Percentiles rank a stretch among this genome's conserved stretches.
These are phyloP conservation scores for Periophthalmus magnuspinnatus DNA, from an alignment of 2,797 vertebrate genomes.

Conservation along the genomic window DNA sequence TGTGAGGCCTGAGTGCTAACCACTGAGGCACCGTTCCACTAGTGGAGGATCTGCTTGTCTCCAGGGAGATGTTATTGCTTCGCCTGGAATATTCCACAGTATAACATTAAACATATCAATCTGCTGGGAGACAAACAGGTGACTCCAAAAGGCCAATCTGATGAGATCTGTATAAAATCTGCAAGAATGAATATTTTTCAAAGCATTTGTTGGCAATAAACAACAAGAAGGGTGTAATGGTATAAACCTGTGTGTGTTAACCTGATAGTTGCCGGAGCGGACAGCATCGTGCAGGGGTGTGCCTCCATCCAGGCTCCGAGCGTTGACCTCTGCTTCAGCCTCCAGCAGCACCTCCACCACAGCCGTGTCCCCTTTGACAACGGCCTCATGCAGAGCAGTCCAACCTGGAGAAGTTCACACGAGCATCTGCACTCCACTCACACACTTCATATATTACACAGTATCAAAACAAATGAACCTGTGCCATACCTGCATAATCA, in stretches of 20 bases:
- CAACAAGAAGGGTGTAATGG: too few species aligned
- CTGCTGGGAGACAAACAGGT: too few species aligned
- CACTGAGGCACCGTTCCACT: too few species aligned
- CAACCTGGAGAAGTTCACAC: constrained; percentile 75
- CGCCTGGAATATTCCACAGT: too few species aligned
- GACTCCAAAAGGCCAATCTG: too few species aligned
- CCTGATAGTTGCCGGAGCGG: constrained; percentile 75
- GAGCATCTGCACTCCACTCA: neutral
- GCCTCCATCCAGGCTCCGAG: constrained; percentile 69
- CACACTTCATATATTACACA: neutral
- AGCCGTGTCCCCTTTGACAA: constrained; percentile 61
- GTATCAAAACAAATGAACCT: neutral
- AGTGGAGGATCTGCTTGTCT: too few species aligned
- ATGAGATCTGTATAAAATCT: too few species aligned
- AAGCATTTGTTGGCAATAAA: too few species aligned
- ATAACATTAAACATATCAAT: too few species aligned
- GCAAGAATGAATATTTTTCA: too few species aligned
- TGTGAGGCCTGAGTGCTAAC: too few species aligned
- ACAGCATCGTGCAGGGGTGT: constrained; percentile 84
- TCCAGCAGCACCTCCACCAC: constrained; percentile 80
- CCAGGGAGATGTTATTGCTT: too few species aligned
- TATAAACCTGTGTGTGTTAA: constrained; percentile 41
- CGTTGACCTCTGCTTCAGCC: constrained; percentile 81
- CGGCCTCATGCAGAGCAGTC: constrained; percentile 86
- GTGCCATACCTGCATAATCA: constrained; percentile 53